Evolutionary conservation across 2,888 invertebrate genomes (phyloP).

Genomic region (Plusia festucae): DNA sequence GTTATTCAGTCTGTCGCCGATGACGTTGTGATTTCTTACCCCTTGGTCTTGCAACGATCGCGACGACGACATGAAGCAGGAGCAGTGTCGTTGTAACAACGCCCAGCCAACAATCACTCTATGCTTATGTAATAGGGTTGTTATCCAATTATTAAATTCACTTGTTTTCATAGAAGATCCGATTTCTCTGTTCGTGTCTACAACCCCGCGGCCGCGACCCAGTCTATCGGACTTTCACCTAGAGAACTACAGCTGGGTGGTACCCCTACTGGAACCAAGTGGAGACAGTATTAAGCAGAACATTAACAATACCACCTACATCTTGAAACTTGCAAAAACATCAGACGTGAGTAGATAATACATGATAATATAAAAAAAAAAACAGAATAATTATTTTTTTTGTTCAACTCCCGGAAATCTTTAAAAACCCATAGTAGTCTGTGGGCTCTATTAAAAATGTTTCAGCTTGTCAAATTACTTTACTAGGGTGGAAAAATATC

Average conservation of each 20-base stretch:
- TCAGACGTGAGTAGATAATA: conserved; percentile 68
- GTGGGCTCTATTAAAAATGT: no score
- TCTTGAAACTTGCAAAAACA: conserved; percentile 70
- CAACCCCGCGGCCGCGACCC: conserved; percentile 17
- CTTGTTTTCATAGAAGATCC: background rate
- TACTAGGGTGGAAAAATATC: no score
- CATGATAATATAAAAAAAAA: background rate
- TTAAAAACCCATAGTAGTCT: no score
- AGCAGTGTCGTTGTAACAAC: no score
- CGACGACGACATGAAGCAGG: no score
- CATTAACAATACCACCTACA: conserved; percentile 66
- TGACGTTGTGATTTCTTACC: no score
- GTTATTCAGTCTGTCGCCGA: no score
- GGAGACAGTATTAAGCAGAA: conserved; percentile 64
- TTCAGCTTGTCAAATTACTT: no score
- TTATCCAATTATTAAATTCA: background rate
- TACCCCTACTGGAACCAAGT: conserved; percentile 64
- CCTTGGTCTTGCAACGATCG: no score
- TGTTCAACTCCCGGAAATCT: background rate
- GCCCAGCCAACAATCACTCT: no score
- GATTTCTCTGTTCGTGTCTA: rapidly evolving
- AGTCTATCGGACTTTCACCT: conserved; percentile 64
- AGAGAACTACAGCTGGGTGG: conserved; percentile 70
- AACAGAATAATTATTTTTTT: no score
- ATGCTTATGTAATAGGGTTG: background rate